These are phyloP conservation scores for Tragelaphus scriptus DNA, from an alignment of 2,113 vertebrate genomes.

Conservation along the genomic window DNA sequence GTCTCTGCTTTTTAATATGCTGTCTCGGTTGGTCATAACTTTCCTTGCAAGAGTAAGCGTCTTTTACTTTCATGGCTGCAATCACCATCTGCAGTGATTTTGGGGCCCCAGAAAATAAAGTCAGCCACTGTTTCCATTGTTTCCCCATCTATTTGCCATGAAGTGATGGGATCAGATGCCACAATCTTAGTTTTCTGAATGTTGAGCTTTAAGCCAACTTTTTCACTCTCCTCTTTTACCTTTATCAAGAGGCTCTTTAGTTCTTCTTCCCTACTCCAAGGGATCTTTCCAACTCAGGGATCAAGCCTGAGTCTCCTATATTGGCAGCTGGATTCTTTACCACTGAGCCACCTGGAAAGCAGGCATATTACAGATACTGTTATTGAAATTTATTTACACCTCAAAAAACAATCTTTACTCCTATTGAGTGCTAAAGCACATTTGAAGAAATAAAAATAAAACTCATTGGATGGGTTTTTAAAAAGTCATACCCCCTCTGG, in stretches of 20 bases:
- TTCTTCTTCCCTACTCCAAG: background rate
- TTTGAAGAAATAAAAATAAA: slow-evolving; percentile 38
- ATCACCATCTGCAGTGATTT: background rate
- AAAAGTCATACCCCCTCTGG: background rate
- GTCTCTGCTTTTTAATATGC: background rate
- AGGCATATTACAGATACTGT: background rate
- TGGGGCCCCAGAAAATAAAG: background rate
- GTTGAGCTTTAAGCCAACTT: background rate
- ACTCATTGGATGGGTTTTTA: background rate
- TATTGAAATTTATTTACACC: slow-evolving; percentile 39
- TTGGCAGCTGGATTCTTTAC: background rate
- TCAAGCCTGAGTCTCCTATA: background rate
- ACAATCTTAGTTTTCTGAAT: background rate
- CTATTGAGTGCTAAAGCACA: background rate
- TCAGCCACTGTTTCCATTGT: background rate
- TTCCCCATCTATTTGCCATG: background rate
- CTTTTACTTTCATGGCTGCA: background rate
- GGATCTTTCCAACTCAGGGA: background rate
- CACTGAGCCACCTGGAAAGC: background rate
- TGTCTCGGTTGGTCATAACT: background rate
- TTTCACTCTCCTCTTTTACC: background rate
- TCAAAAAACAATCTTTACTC: background rate
- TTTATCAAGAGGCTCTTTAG: background rate
- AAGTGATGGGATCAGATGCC: background rate
- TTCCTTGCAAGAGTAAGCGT: background rate